Conservation (phyloP, 2,888 invertebrate genomes). For the Digitonthophagus gazella region DNA sequence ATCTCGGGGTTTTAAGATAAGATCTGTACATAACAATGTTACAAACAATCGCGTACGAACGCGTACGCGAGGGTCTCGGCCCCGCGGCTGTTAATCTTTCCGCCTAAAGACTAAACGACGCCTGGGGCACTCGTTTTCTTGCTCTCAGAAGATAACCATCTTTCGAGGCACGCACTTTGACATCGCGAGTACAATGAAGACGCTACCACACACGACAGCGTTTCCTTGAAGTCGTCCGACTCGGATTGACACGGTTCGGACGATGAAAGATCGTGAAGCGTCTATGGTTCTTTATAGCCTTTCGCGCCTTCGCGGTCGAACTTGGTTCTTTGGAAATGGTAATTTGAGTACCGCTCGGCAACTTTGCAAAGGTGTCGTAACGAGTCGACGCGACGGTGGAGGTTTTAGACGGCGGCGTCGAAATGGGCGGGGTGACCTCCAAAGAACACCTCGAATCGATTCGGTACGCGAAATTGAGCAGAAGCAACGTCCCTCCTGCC, state of each 20-base stretch:
- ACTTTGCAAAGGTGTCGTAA: neutral
- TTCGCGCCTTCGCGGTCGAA: too few relatives aligned
- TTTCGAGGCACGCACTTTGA: neutral
- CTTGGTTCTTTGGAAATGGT: too few relatives aligned
- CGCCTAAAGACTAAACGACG: neutral
- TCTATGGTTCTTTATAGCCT: too few relatives aligned
- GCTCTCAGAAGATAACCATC: neutral
- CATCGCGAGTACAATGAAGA: neutral
- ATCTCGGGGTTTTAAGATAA: constrained; percentile 5
- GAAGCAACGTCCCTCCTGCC: neutral
- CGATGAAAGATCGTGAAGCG: too few relatives aligned
- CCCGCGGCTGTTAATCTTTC: neutral
- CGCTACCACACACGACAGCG: neutral
- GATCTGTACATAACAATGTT: constrained; percentile 17
- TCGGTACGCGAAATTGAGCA: neutral
- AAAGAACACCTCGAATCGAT: neutral
- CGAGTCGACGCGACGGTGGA: neutral
- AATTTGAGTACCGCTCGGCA: too few relatives aligned
- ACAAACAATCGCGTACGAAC: constrained; percentile 4
- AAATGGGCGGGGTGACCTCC: neutral
- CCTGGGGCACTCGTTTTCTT: neutral
- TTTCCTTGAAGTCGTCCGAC: neutral
- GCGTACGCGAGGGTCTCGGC: neutral
- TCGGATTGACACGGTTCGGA: neutral
- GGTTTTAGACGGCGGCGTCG: neutral